Percentiles rank a stretch among this genome's conserved stretches.
Evolutionary conservation across 2,888 invertebrate species (phyloP).

Genomic region (Xestia rhomboidea): DNA sequence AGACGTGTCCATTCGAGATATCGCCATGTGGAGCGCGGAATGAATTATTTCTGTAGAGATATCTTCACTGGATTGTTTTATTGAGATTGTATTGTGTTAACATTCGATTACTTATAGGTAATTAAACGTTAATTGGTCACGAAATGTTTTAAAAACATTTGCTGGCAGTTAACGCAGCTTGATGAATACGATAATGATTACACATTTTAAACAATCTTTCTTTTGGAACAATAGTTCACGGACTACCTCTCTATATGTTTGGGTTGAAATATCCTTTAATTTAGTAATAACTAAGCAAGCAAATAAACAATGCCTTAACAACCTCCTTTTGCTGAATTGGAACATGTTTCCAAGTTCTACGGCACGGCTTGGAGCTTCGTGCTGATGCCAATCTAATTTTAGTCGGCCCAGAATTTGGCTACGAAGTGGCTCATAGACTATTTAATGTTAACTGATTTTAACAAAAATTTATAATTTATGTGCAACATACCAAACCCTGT

Average conservation of each 20-base stretch:
- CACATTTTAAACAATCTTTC: not conserved
- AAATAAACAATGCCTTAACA: not conserved
- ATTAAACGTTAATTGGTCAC: slow-evolving; percentile 52
- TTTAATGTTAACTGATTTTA: not conserved
- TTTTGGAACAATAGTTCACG: not conserved
- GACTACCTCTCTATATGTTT: too few species aligned
- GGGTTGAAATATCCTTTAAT: not conserved
- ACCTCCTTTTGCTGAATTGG: not conserved
- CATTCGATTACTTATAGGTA: slow-evolving; percentile 21
- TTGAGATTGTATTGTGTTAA: slow-evolving; percentile 34
- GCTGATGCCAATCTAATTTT: not conserved
- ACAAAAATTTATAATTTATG: not conserved
- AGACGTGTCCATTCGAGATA: slow-evolving; percentile 58
- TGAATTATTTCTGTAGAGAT: slow-evolving; percentile 52
- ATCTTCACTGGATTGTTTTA: slow-evolving; percentile 49
- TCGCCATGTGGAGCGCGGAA: slow-evolving; percentile 41
- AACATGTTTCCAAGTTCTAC: not conserved
- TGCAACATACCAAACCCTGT: not conserved
- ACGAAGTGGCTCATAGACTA: not conserved
- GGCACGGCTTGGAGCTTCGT: too few species aligned
- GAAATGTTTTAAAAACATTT: slow-evolving; percentile 24
- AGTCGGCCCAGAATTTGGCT: not conserved
- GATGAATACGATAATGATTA: slow-evolving; percentile 19
- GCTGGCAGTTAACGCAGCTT: not conserved
- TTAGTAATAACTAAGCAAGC: not conserved